phyloP scores from a whole-genome alignment of 2,888 invertebrate species.

The Doris montereyensis region DNA sequence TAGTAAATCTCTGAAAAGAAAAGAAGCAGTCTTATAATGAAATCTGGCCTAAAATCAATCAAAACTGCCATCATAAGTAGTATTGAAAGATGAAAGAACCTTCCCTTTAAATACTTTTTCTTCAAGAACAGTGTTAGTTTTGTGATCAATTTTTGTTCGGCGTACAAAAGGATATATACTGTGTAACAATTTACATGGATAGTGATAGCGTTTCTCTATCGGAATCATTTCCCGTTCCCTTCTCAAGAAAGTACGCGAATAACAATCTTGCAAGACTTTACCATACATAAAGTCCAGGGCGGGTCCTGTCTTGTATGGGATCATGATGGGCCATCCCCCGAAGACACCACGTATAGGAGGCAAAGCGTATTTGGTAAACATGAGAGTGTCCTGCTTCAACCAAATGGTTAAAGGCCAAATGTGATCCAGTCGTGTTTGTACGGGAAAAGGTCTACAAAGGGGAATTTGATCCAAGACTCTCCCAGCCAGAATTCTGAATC shows the following conservation, averaged over 20 bases:
- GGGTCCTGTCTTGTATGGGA: conserved; percentile 24
- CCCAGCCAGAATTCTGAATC: conserved; percentile 37
- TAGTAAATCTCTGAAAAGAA: too few species aligned
- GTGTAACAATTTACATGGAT: conserved; percentile 35
- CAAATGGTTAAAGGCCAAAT: conserved; percentile 45
- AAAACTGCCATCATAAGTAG: conserved; percentile 25
- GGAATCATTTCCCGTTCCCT: conserved; percentile 36
- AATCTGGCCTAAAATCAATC: too few species aligned
- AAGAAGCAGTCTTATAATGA: too few species aligned
- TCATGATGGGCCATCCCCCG: conserved; percentile 34
- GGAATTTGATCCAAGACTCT: conserved; percentile 40
- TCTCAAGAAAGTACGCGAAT: conserved; percentile 40
- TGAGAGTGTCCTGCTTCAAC: conserved; percentile 42
- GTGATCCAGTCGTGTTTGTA: conserved; percentile 38
- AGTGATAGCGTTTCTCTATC: conserved; percentile 18
- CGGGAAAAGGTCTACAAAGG: conserved; percentile 43
- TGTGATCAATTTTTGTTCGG: conserved; percentile 24
- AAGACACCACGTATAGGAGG: conserved; percentile 32
- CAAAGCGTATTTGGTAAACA: conserved; percentile 23
- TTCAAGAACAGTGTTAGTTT: conserved; percentile 24
- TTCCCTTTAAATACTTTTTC: conserved; percentile 16
- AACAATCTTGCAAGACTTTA: conserved; percentile 26
- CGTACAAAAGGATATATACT: conserved; percentile 42
- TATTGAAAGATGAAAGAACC: conserved; percentile 34
- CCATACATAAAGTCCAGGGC: conserved; percentile 31